Base-by-base conservation (phyloP, 2,888 invertebrate genomes). In the Clistopyga incitator region DNA sequence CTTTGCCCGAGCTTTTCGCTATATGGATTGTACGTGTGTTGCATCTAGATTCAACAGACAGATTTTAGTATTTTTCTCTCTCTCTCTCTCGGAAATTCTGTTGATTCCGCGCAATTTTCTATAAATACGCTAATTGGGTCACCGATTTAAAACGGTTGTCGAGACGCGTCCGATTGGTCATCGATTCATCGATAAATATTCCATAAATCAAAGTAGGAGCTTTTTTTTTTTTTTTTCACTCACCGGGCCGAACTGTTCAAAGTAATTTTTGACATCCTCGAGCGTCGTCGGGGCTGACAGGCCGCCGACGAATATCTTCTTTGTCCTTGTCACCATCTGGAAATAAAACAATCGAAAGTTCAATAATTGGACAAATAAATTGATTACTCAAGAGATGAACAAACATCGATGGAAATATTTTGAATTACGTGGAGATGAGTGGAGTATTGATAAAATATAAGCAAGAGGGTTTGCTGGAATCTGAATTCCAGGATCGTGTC, bases 291-390 rank as follows among this genome's bases (percentile, higher is more conserved):
- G 98, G 93, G 99, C 99, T 93, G 99, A 99, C 92, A 99, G 96
- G 93, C 99, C 99, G 92, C 99, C 99, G 94, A 99, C 99, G 95
- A 99, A 99, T 95, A 99, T 99, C 96, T 99, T 99, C 97, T 99
- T 99, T 95, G 99, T 99, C 96, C 98, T 97, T 95, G 99, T 99
- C 94, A 99, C 98, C 98, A 99, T 99, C 99, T 99, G 96, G 3
- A 96, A 96, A 93, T n/a, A 90, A 87, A 88, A 59, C 20, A 29
- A 71, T 42, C 25, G 56, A 23, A 13, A 18, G 15, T 34, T 38
- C 29, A 29, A 29, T 29, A 4, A 29, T 6, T 8, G 34, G 8
- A 8, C 1, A 3, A 38, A 1, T 38, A 38, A 3, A 15, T 45
- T 45, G 3, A 3, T 1, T 45, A 18, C 8, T 0, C 8, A 6